phyloP scores from a whole-genome alignment of 2,888 invertebrate species.

The Neocrepidodera transversa region DNA sequence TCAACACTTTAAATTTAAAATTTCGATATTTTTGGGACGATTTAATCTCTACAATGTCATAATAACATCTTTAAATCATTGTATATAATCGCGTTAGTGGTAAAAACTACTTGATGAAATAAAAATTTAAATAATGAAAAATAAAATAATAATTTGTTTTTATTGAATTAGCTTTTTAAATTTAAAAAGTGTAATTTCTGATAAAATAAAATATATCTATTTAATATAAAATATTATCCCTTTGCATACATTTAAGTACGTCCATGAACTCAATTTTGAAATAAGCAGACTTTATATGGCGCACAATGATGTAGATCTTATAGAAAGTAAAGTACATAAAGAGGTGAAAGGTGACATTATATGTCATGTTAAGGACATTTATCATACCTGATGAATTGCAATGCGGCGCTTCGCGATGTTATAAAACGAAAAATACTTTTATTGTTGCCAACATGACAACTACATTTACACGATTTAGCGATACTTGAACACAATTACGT shows the following conservation, averaged over 20 bases:
- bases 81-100: no score
- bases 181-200: not conserved
- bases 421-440: slow-evolving; percentile 16
- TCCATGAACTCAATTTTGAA: slow-evolving; percentile 2
- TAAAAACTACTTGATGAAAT: no score
- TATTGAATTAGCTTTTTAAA: no score
- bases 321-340: slow-evolving; percentile 44
- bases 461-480: no score
- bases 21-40: no score
- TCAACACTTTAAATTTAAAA: no score
- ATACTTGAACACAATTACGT: no score
- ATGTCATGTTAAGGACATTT: slow-evolving; percentile 40
- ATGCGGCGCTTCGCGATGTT: slow-evolving; percentile 1
- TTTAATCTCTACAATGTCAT: no score
- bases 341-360: slow-evolving; percentile 49
- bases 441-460: slow-evolving; percentile 3
- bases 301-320: slow-evolving; percentile 38
- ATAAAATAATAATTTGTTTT: no score
- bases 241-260: not conserved
- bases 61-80: no score
- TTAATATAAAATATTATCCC: not conserved
- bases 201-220: not conserved
- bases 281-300: slow-evolving; percentile 33
- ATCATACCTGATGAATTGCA: slow-evolving; percentile 26
- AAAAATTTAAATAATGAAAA: no score